phyloP scores from a whole-genome alignment of 2,888 invertebrate genomes.

The Tridacna crocea region DNA sequence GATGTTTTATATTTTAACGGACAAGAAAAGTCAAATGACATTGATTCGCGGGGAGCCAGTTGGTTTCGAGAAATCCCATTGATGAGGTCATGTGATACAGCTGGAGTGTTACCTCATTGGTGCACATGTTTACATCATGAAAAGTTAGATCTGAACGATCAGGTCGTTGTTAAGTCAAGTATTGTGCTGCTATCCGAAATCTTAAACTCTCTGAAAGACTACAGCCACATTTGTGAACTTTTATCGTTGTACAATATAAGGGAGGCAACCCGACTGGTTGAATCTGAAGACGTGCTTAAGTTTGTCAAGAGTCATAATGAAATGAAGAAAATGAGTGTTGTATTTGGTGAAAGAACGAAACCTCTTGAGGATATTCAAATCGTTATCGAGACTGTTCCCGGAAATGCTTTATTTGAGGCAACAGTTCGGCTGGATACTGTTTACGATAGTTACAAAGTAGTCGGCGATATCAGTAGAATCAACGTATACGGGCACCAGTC shows the following conservation, averaged over 20 bases:
- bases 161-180: constrained; percentile 87
- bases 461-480: constrained; percentile 87
- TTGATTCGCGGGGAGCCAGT: constrained; percentile 85
- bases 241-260: constrained; percentile 88
- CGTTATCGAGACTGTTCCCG: constrained; percentile 88
- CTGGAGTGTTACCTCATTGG: constrained; percentile 93
- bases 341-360: constrained; percentile 50
- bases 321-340: constrained; percentile 40
- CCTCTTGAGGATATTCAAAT: constrained; percentile 85
- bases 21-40: constrained; percentile 21
- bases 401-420: constrained; percentile 91
- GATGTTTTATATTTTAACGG: constrained; percentile 86
- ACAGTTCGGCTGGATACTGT: constrained; percentile 87
- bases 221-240: constrained; percentile 71
- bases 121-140: constrained; percentile 92
- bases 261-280: constrained; percentile 87
- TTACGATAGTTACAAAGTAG: constrained; percentile 84
- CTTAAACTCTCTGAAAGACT: constrained; percentile 87
- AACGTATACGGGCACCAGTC: constrained; percentile 84
- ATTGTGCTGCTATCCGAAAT: constrained; percentile 88
- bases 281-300: constrained; percentile 62
- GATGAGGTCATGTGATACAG: constrained; percentile 90
- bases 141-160: constrained; percentile 86
- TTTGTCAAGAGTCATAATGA: constrained; percentile 80
- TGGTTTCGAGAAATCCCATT: constrained; percentile 90